phyloP scores from a whole-genome alignment of 2,797 vertebrate species.

The Loriculus beryllinus region DNA sequence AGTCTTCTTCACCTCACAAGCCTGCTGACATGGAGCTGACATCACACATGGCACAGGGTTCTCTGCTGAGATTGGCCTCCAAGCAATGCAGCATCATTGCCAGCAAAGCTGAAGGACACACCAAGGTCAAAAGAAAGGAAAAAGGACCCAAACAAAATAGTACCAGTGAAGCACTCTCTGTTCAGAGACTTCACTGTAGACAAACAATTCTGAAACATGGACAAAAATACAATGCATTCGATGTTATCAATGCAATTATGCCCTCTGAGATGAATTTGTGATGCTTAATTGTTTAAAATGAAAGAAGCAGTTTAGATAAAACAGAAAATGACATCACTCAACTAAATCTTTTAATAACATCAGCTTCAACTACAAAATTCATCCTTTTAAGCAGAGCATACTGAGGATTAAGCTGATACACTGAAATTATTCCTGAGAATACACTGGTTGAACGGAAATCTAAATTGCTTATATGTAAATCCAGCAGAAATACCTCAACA shows the following conservation, averaged over 20 bases:
- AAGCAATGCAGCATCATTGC: not conserved
- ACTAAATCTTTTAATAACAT: slow-evolving; percentile 8
- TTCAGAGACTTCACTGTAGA: not conserved
- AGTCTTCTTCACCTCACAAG: slow-evolving; percentile 6
- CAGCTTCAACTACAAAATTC: not conserved
- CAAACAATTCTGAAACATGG: not conserved
- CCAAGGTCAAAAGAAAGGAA: slow-evolving; percentile 25
- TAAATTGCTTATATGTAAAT: not conserved
- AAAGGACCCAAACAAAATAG: rapidly evolving
- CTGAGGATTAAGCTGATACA: not conserved
- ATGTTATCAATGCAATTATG: not conserved
- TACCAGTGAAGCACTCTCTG: rapidly evolving
- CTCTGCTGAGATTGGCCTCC: not conserved
- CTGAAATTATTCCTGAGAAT: not conserved
- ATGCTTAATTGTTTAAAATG: not conserved
- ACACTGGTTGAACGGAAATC: not conserved
- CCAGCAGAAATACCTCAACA: not conserved
- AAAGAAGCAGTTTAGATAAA: not conserved
- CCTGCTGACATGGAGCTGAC: slow-evolving; percentile 3
- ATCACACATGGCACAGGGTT: not conserved
- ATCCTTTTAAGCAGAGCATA: not conserved
- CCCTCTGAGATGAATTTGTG: not conserved
- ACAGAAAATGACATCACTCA: not conserved
- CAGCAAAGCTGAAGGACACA: slow-evolving; percentile 2
- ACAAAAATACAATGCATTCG: not conserved